Percentiles rank a stretch among this genome's conserved stretches.
These are phyloP conservation scores for Stenodema calcarata DNA, from an alignment of 2,888 invertebrate species.

Conservation along the genomic window DNA sequence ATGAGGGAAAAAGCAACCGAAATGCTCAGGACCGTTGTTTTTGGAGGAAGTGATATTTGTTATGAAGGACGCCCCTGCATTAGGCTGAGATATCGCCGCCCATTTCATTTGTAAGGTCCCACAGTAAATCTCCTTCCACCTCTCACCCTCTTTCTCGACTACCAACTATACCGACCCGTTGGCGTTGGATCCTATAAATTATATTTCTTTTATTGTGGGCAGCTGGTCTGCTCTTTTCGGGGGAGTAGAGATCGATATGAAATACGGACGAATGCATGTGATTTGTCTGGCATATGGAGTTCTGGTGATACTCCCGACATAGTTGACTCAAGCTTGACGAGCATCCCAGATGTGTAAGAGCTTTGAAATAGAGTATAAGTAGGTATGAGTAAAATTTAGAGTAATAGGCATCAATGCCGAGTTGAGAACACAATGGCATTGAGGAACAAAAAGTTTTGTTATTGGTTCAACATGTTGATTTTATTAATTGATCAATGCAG, in stretches of 20 bases:
- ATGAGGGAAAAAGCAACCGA: not conserved
- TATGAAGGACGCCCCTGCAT: not conserved
- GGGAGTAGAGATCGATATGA: not conserved
- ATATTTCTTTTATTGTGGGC: not conserved
- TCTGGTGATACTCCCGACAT: not conserved
- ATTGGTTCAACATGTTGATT: too few relatives aligned
- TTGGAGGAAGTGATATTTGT: not conserved
- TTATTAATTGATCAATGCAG: too few relatives aligned
- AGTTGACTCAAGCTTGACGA: not conserved
- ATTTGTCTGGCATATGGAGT: not conserved
- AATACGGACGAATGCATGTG: not conserved
- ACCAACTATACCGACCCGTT: not conserved
- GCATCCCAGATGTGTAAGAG: too few relatives aligned
- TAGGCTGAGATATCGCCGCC: slow-evolving; percentile 7
- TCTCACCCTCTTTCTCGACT: not conserved
- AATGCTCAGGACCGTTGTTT: not conserved
- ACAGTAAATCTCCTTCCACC: not conserved
- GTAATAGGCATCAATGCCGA: too few relatives aligned
- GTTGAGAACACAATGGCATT: too few relatives aligned
- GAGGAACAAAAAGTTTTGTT: too few relatives aligned
- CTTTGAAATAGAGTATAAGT: too few relatives aligned
- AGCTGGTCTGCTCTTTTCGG: not conserved
- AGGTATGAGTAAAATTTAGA: too few relatives aligned
- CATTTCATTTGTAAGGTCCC: not conserved
- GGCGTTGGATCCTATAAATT: not conserved